Conservation (phyloP, 2,113 vertebrate species). For the Gallinago paraguaiae region DNA sequence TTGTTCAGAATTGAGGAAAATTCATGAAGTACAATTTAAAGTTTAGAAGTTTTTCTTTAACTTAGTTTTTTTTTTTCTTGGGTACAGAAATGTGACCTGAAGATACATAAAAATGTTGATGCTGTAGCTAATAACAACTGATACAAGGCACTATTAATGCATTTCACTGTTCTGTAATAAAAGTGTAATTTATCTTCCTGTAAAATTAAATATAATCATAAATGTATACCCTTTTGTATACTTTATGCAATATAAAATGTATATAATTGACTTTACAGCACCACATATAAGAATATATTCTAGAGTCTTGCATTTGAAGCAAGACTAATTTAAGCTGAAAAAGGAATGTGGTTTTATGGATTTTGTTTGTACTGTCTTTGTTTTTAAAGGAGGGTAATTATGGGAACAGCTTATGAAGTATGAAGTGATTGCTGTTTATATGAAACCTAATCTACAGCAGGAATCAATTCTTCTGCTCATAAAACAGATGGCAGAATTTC, state of each 20-base stretch:
- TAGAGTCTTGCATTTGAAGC: not conserved
- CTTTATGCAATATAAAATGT: not conserved
- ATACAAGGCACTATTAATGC: not conserved
- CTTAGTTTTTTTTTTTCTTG: not conserved
- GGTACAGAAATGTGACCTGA: not conserved
- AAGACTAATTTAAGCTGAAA: not conserved
- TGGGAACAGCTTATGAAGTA: not conserved
- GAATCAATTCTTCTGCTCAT: not conserved
- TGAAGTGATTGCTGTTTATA: not conserved
- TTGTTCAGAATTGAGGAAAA: not conserved
- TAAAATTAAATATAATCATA: not conserved
- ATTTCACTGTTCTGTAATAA: not conserved
- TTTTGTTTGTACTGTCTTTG: not conserved
- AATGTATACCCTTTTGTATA: not conserved
- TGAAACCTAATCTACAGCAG: not conserved
- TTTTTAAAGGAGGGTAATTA: not conserved
- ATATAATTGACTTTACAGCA: not conserved
- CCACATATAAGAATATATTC: not conserved
- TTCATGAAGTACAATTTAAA: not conserved
- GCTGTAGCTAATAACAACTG: not conserved
- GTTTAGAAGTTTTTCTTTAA: not conserved
- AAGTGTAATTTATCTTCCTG: not conserved
- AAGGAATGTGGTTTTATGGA: not conserved
- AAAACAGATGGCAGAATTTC: not conserved
- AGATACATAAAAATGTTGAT: not conserved